Base-by-base conservation (phyloP, 2,113 vertebrate species). In the Globicephala melas region DNA sequence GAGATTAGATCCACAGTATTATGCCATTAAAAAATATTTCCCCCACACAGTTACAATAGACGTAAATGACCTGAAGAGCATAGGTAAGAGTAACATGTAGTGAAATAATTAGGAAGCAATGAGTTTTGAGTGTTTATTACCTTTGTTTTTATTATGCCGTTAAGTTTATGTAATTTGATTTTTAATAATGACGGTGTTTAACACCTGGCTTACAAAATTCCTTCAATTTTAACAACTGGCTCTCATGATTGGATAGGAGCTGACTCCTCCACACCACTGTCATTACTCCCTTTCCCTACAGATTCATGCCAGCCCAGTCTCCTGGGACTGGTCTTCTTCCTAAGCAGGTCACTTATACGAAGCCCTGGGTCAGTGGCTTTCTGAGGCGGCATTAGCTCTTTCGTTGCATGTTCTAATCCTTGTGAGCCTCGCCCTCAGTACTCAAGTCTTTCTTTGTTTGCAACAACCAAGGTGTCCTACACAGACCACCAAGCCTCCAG, bases 91-190 rank as follows among this genome's bases (percentile, higher is more conserved):
- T 28, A 84, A 82, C 81, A 81, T 33, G 6, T 36, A 82, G 28
- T 82, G 26, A 92, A 89, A 41, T 89, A 86, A 53, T n/a, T 79
- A 71, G 38, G 62, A 58, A 83, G 21, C 31, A 33, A 28, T 70
- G 60, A 91, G 36, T 88, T 96, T 73, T 55, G 55, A 79, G 13
- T 87, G 41, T n/a, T 79, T 88, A 55, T 97, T 91, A 44, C 1
- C n/a, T 94, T 55, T 94, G 31, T 85, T 71, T 97, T 76, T 63
- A 94, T 33, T 79, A 11, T 38, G 31, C 76, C 38, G 58, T 93
- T 74, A 83, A 73, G 41, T 92, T 86, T 65, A 77, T 41, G 13
- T 71, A 63, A 50, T 21, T 63, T 47, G 41, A 68, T 71, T 93
- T 96, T 82, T 86, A 93, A 55, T 77, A 60, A 44, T 50, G 14